Evolutionary conservation across 2,113 vertebrate species (phyloP), one percentile per base, ranked within the genome.

Genomic region (Haplotaxodon microlepis): DNA sequence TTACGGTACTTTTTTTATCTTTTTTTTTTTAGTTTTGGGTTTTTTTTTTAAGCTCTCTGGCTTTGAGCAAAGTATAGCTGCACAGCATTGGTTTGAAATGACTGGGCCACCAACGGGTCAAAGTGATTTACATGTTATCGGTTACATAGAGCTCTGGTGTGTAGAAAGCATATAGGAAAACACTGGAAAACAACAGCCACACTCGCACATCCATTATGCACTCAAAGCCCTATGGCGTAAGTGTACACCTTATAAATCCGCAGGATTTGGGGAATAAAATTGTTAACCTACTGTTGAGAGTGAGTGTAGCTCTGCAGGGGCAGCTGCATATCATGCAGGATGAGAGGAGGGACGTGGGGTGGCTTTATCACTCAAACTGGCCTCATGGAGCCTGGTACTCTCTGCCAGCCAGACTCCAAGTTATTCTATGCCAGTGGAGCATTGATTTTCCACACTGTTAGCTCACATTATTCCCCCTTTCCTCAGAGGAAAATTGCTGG

Each of bases 391-490:
- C 89, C 91, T 47, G 5, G 82, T 89, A 61, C 94, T 92, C 89
- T 91, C 93, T 94, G 91, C 93, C 92, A 93, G 90, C 90, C 88
- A 94, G 92, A 92, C 93, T 94, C 91, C 86, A 89, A 92, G 95
- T 95, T 95, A 94, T 95, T 95, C 94, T 94, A 92, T 93, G 95
- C 95, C 91, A 95, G 93, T 92, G 93, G 90, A 95, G 94, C 95
- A 96, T 95, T 96, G 95, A 95, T 96, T 95, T 95, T 95, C 95
- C 94, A 95, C 95, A 95, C 94, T 95, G 95, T 96, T 96, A 95
- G 95, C 95, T 95, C 95, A 95, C 95, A 96, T 96, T 95, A 95
- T 95, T 93, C 94, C 95, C 90, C 84, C 91, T 95, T 95, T 95
- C 94, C 93, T 95, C 92, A 90, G 92, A 93, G 92, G 94, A 95